These are phyloP conservation scores for Buceros bicornis DNA, from an alignment of 2,797 vertebrate species.

Conservation along the genomic window DNA sequence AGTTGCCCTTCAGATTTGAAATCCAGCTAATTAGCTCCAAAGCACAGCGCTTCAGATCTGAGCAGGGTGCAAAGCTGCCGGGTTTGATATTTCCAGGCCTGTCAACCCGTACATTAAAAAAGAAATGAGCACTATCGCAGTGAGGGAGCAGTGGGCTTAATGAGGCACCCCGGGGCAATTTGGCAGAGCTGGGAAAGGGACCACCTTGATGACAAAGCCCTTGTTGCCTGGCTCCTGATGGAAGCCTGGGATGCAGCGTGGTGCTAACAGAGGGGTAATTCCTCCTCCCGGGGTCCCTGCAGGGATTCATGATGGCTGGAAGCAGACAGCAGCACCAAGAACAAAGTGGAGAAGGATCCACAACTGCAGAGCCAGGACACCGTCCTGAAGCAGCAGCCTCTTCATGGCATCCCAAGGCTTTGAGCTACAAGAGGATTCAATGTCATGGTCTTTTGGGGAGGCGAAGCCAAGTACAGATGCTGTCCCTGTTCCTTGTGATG, in stretches of 20 bases:
- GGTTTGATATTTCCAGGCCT: slow-evolving; percentile 52
- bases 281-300: fast-evolving
- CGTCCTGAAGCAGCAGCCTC: neutral
- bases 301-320: neutral
- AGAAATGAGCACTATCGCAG: neutral
- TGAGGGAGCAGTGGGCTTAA: neutral
- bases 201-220: neutral
- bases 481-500: neutral
- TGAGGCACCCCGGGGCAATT: slow-evolving; percentile 39
- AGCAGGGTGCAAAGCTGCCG: neutral
- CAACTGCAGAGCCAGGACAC: neutral
- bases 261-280: neutral
- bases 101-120: neutral
- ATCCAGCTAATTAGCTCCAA: slow-evolving; percentile 38
- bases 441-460: neutral
- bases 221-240: neutral
- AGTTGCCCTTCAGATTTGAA: slow-evolving; percentile 34
- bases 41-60: neutral
- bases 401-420: neutral
- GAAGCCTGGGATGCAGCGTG: neutral
- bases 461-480: neutral
- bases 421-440: fast-evolving
- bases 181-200: neutral
- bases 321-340: neutral
- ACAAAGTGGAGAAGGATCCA: neutral